A percentile compares a stretch with the other conserved stretches of the same genome.
These are phyloP conservation scores for Spheniscus mendiculus DNA, from an alignment of 2,113 vertebrate genomes.

Conservation along the genomic window DNA sequence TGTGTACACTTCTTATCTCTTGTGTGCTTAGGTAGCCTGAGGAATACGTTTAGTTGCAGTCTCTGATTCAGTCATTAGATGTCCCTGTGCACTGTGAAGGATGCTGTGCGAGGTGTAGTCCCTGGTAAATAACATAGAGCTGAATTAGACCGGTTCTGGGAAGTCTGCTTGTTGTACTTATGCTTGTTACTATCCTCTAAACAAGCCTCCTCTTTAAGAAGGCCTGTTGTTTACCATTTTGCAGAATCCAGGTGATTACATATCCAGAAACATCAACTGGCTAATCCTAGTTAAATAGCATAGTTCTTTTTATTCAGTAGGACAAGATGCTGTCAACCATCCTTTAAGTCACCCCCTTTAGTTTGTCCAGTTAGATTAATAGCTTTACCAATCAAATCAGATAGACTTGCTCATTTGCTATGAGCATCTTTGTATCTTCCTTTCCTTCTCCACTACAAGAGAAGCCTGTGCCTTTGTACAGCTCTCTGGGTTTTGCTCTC, in stretches of 20 bases:
- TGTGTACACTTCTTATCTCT: background rate
- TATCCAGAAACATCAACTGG: background rate
- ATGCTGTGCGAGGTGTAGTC: background rate
- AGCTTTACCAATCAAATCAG: background rate
- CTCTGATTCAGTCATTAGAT: slow-evolving; percentile 24
- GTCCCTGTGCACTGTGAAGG: background rate
- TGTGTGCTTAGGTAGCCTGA: background rate
- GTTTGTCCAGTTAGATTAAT: background rate
- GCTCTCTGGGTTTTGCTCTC: background rate
- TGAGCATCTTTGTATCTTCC: background rate
- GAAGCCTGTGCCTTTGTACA: background rate
- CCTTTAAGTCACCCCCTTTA: background rate
- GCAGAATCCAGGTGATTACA: background rate
- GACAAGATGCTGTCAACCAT: background rate
- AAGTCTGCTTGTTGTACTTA: background rate
- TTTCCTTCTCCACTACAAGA: background rate
- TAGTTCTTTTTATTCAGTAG: background rate
- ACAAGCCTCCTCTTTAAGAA: background rate
- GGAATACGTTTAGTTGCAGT: background rate
- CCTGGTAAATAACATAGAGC: background rate
- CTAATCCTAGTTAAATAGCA: background rate
- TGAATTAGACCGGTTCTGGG: background rate
- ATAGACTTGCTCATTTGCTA: background rate
- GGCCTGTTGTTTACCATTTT: background rate
- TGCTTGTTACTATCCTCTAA: background rate